Evolutionary conservation across 2,797 vertebrate genomes (phyloP), one percentile per base, ranked within the genome.

Genomic region (Meriones psammophilus): DNA sequence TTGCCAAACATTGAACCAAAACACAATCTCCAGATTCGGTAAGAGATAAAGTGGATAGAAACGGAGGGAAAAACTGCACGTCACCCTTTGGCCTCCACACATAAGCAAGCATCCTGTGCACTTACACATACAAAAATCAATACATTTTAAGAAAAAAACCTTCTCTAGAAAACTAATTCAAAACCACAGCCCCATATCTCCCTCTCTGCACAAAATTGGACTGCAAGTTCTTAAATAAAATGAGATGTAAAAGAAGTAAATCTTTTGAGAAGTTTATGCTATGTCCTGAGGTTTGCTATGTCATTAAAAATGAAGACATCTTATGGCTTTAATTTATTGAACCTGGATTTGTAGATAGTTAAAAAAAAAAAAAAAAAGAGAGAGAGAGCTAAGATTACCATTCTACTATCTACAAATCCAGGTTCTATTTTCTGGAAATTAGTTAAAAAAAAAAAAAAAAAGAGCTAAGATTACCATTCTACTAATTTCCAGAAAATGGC

Each of bases 261-360:
- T 94, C 66, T 9, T 85, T 89, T 50, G 6, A 71, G 88, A 88
- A 68, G 30, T 8, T 24, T 69, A 64, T 84, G 30, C 92, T 89
- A 93, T 89, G 73, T 83, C 46, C n/a, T 83, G 36, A 89, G 78
- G 91, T 94, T 74, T 84, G 17, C 69, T 83, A 39, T 39, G 20
- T 26, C 24, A 14, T 50, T 88, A 36, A 88, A 56, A 56, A 88
- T 36, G 8, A 92, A 58, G 36, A 69, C 46, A 28, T 62, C 28
- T 83, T 33, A 76, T 69, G 39, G 36, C 15, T 90, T 6, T 74
- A 87, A 88, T 83, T 74, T 87, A 68, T 68, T 83, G 58, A 87
- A 68, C 2, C 24, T 95, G 20, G 9, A 56, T 79, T 81, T 88
- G 62, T n/a, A 92, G 85, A 42, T 42, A 42, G 42, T 54, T 71